These are phyloP conservation scores for Bombus confusus DNA, from an alignment of 1,140 invertebrate genomes.

Conservation along the genomic window DNA sequence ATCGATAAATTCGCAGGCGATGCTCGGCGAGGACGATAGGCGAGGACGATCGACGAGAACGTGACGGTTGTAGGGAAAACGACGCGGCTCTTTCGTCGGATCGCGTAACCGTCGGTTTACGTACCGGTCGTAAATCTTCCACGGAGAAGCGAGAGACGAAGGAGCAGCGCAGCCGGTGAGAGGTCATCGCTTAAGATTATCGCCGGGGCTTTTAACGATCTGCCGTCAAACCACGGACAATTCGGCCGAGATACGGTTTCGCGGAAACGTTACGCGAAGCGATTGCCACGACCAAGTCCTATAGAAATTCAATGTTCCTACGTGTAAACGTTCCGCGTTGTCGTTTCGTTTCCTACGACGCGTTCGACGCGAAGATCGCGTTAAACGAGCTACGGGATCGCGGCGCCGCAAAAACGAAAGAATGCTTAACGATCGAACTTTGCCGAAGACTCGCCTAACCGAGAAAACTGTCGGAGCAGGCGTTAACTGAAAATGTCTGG, in stretches of 20 bases:
- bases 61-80: slow-evolving; percentile 18
- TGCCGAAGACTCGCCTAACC: background rate
- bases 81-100: slow-evolving; percentile 22
- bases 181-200: slow-evolving; percentile 61
- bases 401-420: background rate
- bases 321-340: background rate
- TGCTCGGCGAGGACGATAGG: background rate
- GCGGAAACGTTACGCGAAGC: background rate
- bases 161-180: slow-evolving; percentile 1
- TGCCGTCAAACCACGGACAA: slow-evolving; percentile 29
- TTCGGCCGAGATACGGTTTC: background rate
- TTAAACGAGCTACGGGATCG: background rate
- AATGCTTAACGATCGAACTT: background rate
- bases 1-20: background rate
- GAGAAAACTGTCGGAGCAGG: background rate
- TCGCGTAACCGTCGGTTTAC: slow-evolving; percentile 41
- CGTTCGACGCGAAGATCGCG: background rate
- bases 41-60: slow-evolving; percentile 4
- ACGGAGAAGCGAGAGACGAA: slow-evolving; percentile 29
- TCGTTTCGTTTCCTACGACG: background rate
- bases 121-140: slow-evolving; percentile 53
- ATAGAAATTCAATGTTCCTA: background rate
- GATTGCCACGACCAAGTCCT: background rate
- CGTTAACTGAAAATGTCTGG: slow-evolving; percentile 14
- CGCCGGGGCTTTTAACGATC: slow-evolving; percentile 48